A percentile compares a stretch with the other conserved stretches of the same genome.
Evolutionary conservation across 2,797 vertebrate genomes (phyloP).

Genomic region (Lagodon rhomboides): DNA sequence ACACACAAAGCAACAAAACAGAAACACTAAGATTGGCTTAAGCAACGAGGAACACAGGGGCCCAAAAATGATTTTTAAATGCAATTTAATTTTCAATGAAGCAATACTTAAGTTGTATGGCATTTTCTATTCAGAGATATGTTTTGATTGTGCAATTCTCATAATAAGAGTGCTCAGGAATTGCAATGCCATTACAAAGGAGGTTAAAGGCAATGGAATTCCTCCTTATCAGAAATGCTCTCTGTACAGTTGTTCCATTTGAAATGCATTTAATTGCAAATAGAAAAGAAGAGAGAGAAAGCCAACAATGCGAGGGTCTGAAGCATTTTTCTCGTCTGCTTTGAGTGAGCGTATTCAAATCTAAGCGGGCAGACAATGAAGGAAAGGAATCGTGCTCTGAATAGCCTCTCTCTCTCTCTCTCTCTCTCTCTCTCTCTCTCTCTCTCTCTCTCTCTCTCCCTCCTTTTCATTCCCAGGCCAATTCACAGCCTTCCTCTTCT

Average conservation of each 20-base stretch:
- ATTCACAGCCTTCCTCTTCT: slow-evolving; percentile 76
- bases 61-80: slow-evolving; percentile 84
- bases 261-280: slow-evolving; percentile 92
- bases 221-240: slow-evolving; percentile 87
- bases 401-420: slow-evolving; percentile 78
- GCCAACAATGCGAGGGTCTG: slow-evolving; percentile 84
- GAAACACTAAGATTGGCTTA: slow-evolving; percentile 69
- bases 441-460: slow-evolving; percentile 51
- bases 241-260: slow-evolving; percentile 90
- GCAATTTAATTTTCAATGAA: slow-evolving; percentile 90
- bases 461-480: slow-evolving; percentile 82
- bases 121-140: slow-evolving; percentile 84
- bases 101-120: slow-evolving; percentile 84
- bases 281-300: slow-evolving; percentile 87
- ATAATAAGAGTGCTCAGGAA: slow-evolving; percentile 82
- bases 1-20: slow-evolving; percentile 70
- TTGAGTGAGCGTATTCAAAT: slow-evolving; percentile 87
- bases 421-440: slow-evolving; percentile 50
- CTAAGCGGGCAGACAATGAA: slow-evolving; percentile 85
- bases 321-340: slow-evolving; percentile 87
- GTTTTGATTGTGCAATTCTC: slow-evolving; percentile 85
- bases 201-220: slow-evolving; percentile 87
- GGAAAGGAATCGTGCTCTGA: slow-evolving; percentile 86
- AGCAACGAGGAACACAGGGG: slow-evolving; percentile 67
- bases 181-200: slow-evolving; percentile 86